Evolutionary conservation across 2,797 vertebrate species (phyloP).

Genomic region (Martes flavigula): DNA sequence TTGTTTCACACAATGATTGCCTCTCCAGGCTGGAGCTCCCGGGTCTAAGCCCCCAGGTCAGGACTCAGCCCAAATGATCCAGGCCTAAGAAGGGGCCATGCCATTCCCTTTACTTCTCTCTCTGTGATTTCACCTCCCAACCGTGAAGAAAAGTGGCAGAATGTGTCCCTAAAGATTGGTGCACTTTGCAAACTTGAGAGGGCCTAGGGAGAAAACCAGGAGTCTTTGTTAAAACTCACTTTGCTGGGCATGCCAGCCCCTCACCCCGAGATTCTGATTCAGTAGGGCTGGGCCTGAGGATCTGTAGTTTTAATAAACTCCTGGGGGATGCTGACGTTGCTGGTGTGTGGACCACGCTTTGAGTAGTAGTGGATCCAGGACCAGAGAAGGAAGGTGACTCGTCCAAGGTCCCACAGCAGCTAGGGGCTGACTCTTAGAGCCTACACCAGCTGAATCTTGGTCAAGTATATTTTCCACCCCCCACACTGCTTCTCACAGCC

Average conservation of each 20-base stretch:
- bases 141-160: not conserved
- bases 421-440: not conserved
- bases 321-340: not conserved
- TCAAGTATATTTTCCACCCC: not conserved
- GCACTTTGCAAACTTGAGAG: not conserved
- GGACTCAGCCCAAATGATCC: not conserved
- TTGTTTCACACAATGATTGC: not conserved
- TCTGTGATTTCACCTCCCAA: accelerated
- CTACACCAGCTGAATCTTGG: not conserved
- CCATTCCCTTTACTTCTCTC: not conserved
- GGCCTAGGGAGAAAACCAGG: not conserved
- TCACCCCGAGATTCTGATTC: not conserved
- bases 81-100: not conserved
- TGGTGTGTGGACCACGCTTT: not conserved
- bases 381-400: not conserved
- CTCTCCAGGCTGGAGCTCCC: not conserved
- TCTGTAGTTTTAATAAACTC: not conserved
- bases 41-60: no score
- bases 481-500: not conserved
- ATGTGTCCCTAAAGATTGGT: accelerated
- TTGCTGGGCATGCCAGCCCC: not conserved
- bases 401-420: not conserved
- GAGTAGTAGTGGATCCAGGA: not conserved
- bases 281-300: not conserved
- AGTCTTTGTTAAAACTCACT: not conserved